Evolutionary conservation across 2,113 vertebrate genomes (phyloP).

Genomic region (Silurus asotus): DNA sequence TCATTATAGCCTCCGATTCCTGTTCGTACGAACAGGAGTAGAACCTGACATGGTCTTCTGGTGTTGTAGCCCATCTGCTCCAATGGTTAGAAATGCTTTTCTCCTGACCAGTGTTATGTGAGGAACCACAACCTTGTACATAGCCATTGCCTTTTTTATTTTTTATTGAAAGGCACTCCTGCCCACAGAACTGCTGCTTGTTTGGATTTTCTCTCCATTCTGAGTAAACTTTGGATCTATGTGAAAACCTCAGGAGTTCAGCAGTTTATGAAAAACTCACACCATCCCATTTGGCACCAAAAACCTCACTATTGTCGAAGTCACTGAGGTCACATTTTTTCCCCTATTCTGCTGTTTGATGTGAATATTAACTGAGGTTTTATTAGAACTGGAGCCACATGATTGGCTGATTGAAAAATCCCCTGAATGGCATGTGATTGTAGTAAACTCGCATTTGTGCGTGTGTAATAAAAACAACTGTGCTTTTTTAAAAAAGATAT

Average conservation of each 20-base stretch:
- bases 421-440: background rate
- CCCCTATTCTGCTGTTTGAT: background rate
- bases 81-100: background rate
- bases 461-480: background rate
- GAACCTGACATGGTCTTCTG: background rate
- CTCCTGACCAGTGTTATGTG: background rate
- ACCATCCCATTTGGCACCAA: background rate
- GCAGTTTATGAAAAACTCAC: background rate
- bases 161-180: background rate
- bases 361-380: background rate
- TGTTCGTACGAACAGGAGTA: background rate
- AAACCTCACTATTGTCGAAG: background rate
- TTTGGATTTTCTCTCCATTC: background rate
- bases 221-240: background rate
- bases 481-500: background rate
- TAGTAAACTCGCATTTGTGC: background rate
- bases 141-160: background rate
- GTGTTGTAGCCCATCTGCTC: background rate
- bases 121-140: background rate
- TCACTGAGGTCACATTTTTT: background rate
- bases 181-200: background rate
- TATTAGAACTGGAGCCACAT: background rate
- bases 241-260: background rate
- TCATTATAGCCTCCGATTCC: background rate
- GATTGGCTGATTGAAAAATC: background rate